Evolutionary conservation across 2,888 invertebrate species (phyloP).

Genomic region (Pocota personata): DNA sequence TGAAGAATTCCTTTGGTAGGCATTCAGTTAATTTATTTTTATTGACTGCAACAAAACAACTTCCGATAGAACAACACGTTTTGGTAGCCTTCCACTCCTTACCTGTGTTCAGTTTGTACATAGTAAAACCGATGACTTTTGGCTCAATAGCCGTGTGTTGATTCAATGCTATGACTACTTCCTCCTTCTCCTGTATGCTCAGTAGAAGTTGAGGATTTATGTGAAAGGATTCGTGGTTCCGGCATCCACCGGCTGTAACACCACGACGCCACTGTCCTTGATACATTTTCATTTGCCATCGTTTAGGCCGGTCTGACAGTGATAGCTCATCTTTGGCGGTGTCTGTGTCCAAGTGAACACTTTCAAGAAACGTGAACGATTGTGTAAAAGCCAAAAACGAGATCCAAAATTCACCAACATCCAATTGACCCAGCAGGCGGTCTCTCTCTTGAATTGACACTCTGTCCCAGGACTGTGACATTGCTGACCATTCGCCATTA

Average conservation of each 20-base stretch:
- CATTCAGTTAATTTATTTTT: conserved; percentile 88
- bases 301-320: conserved; percentile 88
- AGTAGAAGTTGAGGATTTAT: conserved; percentile 95
- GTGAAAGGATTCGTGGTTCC: conserved; percentile 95
- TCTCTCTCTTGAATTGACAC: conserved; percentile 89
- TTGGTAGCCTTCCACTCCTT: conserved; percentile 51
- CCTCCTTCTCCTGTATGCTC: conserved; percentile 90
- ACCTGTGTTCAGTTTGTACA: conserved; percentile 84
- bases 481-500: conserved; percentile 88
- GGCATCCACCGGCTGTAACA: conserved; percentile 94
- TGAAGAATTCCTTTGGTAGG: conserved; percentile 91
- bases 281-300: conserved; percentile 94
- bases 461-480: conserved; percentile 90
- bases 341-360: conserved; percentile 93
- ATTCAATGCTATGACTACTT: conserved; percentile 92
- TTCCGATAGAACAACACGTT: conserved; percentile 9
- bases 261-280: conserved; percentile 94
- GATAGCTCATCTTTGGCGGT: conserved; percentile 93
- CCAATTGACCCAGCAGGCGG: conserved; percentile 86
- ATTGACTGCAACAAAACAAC: conserved; percentile 60
- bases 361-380: conserved; percentile 91
- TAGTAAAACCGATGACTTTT: conserved; percentile 95
- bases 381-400: conserved; percentile 92
- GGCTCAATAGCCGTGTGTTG: conserved; percentile 96
- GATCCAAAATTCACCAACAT: conserved; percentile 92